Evolutionary conservation across 2,888 invertebrate species (phyloP).

Genomic region (Eristalis tenax): DNA sequence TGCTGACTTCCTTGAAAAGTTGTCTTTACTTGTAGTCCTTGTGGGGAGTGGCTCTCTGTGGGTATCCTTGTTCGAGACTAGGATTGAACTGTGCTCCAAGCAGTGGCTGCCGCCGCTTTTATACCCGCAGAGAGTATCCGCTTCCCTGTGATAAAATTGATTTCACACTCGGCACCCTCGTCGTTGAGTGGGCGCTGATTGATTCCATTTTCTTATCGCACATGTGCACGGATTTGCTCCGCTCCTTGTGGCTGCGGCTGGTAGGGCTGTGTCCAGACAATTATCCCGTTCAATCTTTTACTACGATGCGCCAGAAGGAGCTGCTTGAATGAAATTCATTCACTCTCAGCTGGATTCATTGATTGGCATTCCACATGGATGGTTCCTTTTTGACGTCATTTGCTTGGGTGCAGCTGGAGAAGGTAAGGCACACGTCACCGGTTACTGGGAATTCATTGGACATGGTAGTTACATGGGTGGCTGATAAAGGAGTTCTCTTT

Average conservation of each 20-base stretch:
- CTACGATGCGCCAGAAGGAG: constrained; percentile 15
- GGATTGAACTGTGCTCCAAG: constrained; percentile 60
- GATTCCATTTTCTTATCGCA: constrained; percentile 76
- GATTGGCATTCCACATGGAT: constrained; percentile 32
- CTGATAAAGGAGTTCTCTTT: not conserved
- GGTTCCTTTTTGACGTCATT: constrained; percentile 56
- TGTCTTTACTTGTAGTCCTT: not conserved
- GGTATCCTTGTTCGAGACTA: constrained; percentile 41
- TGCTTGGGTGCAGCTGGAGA: not conserved
- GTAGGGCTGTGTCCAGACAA: constrained; percentile 10
- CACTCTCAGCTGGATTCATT: constrained; percentile 26
- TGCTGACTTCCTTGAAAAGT: not conserved
- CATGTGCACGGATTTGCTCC: constrained; percentile 73
- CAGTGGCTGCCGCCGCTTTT: constrained; percentile 26
- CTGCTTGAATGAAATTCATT: constrained; percentile 68
- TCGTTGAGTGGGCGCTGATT: constrained; percentile 35
- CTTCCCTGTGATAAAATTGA: constrained; percentile 37
- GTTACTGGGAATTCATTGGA: not conserved
- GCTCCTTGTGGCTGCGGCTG: constrained; percentile 8
- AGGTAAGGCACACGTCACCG: not conserved
- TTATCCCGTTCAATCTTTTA: constrained; percentile 15
- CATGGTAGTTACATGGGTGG: not conserved
- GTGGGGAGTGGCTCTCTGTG: not conserved
- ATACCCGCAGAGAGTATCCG: constrained; percentile 29
- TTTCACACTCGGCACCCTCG: constrained; percentile 65